A percentile compares a stretch with the other conserved stretches of the same genome.
Evolutionary conservation across 2,888 invertebrate genomes (phyloP).

Genomic region (Exocentrus adspersus): DNA sequence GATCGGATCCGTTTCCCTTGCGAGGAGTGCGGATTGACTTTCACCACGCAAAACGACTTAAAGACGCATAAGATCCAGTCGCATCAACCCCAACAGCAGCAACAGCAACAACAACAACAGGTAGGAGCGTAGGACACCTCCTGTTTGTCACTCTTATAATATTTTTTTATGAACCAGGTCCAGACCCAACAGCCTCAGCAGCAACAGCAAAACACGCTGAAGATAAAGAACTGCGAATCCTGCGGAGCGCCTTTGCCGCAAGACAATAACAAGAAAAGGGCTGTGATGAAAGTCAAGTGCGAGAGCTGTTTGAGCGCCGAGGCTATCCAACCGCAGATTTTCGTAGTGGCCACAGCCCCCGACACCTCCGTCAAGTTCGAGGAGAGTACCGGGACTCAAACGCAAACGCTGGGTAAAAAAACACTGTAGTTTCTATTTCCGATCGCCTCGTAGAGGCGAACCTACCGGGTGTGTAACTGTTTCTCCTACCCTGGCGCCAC

Average conservation of each 20-base stretch:
- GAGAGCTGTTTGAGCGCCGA: conserved; percentile 63
- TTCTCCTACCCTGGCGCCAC: too few relatives aligned
- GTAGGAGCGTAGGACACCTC: not conserved
- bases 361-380: conserved; percentile 59
- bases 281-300: conserved; percentile 63
- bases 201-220: conserved; percentile 58
- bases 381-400: conserved; percentile 60
- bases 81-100: conserved; percentile 62
- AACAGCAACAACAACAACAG: conserved; percentile 54
- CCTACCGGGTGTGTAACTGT: too few relatives aligned
- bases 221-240: conserved; percentile 63
- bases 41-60: conserved; percentile 60
- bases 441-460: too few relatives aligned
- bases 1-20: conserved; percentile 64
- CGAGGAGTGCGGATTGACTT: conserved; percentile 63
- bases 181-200: conserved; percentile 62
- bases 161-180: conserved; percentile 49
- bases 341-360: conserved; percentile 70
- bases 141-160: not conserved
- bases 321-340: conserved; percentile 66
- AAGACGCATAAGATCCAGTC: conserved; percentile 64
- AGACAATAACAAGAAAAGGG: conserved; percentile 62
- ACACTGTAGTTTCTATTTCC: not conserved
- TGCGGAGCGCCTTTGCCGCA: conserved; percentile 62
- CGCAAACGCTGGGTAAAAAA: conserved; percentile 52